Conservation (phyloP, 2,888 invertebrate genomes). For the Nysson spinosus region DNA sequence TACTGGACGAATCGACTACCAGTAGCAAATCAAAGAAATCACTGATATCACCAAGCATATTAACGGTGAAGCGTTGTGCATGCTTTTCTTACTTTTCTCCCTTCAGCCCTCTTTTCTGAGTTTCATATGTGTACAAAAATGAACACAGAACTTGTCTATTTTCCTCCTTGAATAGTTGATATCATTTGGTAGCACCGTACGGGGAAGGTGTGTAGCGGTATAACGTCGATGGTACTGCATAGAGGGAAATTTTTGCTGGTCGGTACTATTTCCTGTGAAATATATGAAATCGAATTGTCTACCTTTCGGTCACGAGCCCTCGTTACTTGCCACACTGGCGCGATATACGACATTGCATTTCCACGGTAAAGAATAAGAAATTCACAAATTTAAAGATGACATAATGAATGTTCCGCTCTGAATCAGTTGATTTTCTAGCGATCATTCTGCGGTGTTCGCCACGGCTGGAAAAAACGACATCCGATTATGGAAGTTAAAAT, state of each 20-base stretch:
- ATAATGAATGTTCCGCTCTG: too few species aligned
- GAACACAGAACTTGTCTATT: too few species aligned
- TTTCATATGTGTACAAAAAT: too few species aligned
- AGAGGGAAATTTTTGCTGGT: constrained; percentile 82
- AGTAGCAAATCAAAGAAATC: constrained; percentile 46
- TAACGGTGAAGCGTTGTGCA: constrained; percentile 76
- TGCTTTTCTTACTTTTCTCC: too few species aligned
- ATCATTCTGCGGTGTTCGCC: constrained; percentile 91
- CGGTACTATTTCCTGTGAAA: constrained; percentile 88
- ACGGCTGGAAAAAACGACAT: constrained; percentile 91
- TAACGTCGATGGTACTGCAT: constrained; percentile 86
- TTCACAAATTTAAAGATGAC: too few species aligned
- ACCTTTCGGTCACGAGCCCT: constrained; percentile 85
- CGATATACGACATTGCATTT: constrained; percentile 90
- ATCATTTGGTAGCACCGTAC: constrained; percentile 77
- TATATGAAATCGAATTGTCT: constrained; percentile 85
- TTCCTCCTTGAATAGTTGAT: background rate
- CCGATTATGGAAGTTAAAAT: constrained; percentile 89
- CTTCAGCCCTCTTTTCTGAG: too few species aligned
- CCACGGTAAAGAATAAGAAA: constrained; percentile 82
- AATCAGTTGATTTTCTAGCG: constrained; percentile 78
- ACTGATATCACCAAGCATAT: constrained; percentile 77
- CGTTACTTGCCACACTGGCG: constrained; percentile 89
- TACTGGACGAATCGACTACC: constrained; percentile 34
- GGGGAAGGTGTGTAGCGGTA: constrained; percentile 81